Evolutionary conservation across 2,113 vertebrate species (phyloP).

Genomic region (Hemibagrus wyckioides): DNA sequence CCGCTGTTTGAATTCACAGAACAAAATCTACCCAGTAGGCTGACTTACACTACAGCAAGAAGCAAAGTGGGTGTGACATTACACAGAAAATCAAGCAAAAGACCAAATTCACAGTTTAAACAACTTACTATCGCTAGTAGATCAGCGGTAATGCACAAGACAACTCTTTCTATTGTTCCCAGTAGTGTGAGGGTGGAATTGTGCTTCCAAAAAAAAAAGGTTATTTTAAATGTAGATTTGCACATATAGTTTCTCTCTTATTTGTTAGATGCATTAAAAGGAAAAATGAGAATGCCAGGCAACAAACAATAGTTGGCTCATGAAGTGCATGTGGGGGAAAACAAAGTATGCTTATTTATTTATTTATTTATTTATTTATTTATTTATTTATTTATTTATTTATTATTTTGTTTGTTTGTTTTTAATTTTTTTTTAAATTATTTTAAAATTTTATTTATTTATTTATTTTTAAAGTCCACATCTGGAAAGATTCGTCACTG

Average conservation of each 20-base stretch:
- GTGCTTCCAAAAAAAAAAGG: background rate
- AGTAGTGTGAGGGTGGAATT: background rate
- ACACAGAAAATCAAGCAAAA: conserved; percentile 4
- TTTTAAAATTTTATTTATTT: too few species aligned
- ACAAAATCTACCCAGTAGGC: background rate
- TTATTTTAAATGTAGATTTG: background rate
- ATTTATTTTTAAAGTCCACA: background rate
- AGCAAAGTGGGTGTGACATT: background rate
- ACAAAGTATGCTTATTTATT: too few species aligned
- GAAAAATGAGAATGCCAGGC: too few species aligned
- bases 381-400: too few species aligned
- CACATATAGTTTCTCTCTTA: background rate
- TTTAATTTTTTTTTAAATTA: too few species aligned
- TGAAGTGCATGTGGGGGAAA: too few species aligned
- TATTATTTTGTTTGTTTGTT: too few species aligned
- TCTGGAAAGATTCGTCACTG: background rate
- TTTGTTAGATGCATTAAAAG: background rate
- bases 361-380: too few species aligned
- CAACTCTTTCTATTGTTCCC: background rate
- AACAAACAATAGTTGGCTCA: too few species aligned
- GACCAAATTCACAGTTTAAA: background rate
- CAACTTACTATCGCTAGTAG: background rate
- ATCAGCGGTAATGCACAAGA: background rate
- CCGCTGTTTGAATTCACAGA: background rate
- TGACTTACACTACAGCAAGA: background rate